Evolutionary conservation across 1,140 invertebrate genomes (phyloP), one percentile per base, ranked within the genome.

Genomic region (Myzus persicae): DNA sequence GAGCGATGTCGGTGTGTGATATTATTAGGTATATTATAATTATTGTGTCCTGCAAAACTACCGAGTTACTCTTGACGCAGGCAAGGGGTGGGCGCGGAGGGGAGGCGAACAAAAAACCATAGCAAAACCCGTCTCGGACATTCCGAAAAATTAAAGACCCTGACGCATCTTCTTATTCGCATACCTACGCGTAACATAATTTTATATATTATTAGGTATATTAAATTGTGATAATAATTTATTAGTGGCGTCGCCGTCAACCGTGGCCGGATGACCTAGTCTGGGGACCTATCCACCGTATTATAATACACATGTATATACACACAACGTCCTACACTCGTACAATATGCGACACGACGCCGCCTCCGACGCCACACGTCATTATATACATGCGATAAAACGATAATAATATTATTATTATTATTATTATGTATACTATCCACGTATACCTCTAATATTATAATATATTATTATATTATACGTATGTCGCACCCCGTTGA

Each of bases 261-360:
- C 81, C 81, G 81, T 82, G 81, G 81, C 81, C 81, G 38, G 81
- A 82, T 82, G 81, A 82, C 81, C 81, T 82, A 82, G 81, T 82
- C 81, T 82, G 81, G 81, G 81, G 18, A 7, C 36, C 81, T 38
- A 36, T 36, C 81, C 81, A 5, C n/a, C 81, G 36, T 11, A 22
- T 40, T 24, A 38, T 76, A 36, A n/a, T 76, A 76, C 59, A n/a
- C 18, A 18, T 14, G 59, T 76, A n/a, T 67, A 20, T 76, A 76
- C 59, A n/a, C 59, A 20, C 31, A 5, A 67, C 59, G 59, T 67
- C 59, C 31, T 67, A 67, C 59, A 67, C 59, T 67, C 59, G 59
- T 67, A n/a, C 59, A 4, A n/a, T n/a, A 67, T n/a, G 59, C 59
- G 59, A 67, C 59, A 67, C 31, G 59, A 67, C 59, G 59, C 59